Percentiles rank a stretch among this genome's conserved stretches.
phyloP scores from a whole-genome alignment of 1,140 invertebrate genomes.

The Aporrectodea caliginosa region DNA sequence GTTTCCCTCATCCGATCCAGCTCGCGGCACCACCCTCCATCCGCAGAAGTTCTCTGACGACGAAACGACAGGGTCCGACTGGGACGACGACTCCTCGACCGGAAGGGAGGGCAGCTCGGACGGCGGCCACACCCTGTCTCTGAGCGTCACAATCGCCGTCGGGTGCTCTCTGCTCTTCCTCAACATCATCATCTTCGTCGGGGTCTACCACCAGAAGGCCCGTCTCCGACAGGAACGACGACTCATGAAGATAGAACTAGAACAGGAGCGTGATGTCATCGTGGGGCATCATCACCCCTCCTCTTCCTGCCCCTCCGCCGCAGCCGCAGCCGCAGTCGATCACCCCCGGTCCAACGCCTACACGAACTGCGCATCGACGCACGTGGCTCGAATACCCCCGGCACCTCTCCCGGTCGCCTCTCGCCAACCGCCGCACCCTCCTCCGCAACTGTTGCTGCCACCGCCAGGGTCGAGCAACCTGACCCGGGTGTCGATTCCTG shows the following conservation, averaged over 20 bases:
- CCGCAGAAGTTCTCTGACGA: background rate
- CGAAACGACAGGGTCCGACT: background rate
- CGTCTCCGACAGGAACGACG: slow-evolving; percentile 13
- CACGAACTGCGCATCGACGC: slow-evolving; percentile 10
- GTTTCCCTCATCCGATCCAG: too few relatives aligned
- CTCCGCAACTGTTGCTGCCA: slow-evolving; percentile 16
- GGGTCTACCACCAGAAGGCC: slow-evolving; percentile 87
- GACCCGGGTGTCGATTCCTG: background rate
- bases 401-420: background rate
- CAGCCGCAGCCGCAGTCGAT: slow-evolving; percentile 43
- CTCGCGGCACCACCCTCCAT: background rate
- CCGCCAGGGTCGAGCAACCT: slow-evolving; percentile 32
- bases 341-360: slow-evolving; percentile 33
- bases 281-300: background rate
- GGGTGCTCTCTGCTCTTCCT: slow-evolving; percentile 83
- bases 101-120: slow-evolving; percentile 45
- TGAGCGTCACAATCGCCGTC: slow-evolving; percentile 87
- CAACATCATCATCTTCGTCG: slow-evolving; percentile 87
- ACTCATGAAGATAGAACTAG: background rate
- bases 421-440: background rate
- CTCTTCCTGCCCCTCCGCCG: slow-evolving; percentile 47
- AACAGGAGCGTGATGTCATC: background rate
- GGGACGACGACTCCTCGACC: background rate
- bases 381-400: slow-evolving; percentile 33
- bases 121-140: slow-evolving; percentile 63